A percentile compares a stretch with the other conserved stretches of the same genome.
phyloP scores from a whole-genome alignment of 2,888 invertebrate genomes.

The Pherbina coryleti region DNA sequence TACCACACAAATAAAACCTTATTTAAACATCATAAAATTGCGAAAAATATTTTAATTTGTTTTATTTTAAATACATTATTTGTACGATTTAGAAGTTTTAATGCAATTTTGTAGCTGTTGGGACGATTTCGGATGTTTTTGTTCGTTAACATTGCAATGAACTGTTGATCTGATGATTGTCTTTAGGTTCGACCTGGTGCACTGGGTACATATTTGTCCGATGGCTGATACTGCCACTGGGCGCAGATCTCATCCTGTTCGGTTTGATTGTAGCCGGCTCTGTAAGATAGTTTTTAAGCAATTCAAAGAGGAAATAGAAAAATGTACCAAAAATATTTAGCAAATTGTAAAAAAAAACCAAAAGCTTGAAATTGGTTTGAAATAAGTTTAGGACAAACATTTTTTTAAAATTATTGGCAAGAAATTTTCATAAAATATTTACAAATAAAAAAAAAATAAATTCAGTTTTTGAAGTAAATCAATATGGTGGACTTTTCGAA shows the following conservation, averaged over 20 bases:
- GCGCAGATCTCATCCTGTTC: constrained; percentile 74
- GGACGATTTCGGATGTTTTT: not conserved
- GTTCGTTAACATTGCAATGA: not conserved
- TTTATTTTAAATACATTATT: not conserved
- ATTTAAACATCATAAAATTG: constrained; percentile 2
- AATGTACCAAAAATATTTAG: not conserved
- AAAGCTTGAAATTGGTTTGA: no score
- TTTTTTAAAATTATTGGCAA: no score
- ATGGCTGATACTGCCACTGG: constrained; percentile 75
- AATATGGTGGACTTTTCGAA: no score
- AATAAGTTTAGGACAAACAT: no score
- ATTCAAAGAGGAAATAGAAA: not conserved
- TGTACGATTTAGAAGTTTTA: not conserved
- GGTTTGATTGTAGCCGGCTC: constrained; percentile 74
- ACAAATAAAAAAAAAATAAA: no score
- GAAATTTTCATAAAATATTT: no score
- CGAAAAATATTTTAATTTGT: constrained; percentile 14
- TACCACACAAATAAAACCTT: no score
- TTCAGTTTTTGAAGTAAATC: no score
- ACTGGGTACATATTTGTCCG: constrained; percentile 75
- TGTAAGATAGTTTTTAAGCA: constrained; percentile 57
- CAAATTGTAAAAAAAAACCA: not conserved
- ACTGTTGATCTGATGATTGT: not conserved
- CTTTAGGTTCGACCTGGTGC: constrained; percentile 60
- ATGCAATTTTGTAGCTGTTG: not conserved